Conservation (phyloP, 2,888 invertebrate genomes). For the Stegana nigrithorax region DNA sequence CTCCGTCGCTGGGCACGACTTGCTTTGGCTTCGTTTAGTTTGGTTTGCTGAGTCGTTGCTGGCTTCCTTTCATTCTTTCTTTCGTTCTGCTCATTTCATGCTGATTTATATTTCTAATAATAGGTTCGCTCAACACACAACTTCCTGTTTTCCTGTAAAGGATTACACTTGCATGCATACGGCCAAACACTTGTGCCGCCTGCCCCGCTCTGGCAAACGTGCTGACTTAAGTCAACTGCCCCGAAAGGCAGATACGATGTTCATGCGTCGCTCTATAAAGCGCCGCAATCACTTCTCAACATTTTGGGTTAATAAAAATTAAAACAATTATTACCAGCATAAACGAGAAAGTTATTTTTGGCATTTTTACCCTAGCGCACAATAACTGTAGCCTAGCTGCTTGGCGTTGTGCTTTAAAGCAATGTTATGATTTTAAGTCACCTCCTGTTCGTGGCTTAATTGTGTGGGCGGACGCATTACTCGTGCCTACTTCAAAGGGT, state of each 20-base stretch:
- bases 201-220: background rate
- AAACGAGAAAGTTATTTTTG: conserved; percentile 42
- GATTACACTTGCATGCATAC: conserved; percentile 37
- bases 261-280: no score
- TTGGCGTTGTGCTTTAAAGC: no score
- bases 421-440: no score
- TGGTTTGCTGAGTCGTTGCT: no score
- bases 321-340: conserved; percentile 52
- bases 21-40: no score
- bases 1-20: no score
- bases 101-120: conserved; percentile 67
- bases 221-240: no score
- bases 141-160: conserved; percentile 51
- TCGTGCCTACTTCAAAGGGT: no score
- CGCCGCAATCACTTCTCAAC: conserved; percentile 20
- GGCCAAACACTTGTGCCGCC: conserved; percentile 15
- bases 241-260: no score
- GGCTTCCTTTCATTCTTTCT: background rate
- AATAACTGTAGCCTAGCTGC: no score
- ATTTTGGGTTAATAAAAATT: conserved; percentile 37
- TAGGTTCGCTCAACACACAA: conserved; percentile 52
- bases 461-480: background rate
- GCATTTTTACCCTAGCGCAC: no score
- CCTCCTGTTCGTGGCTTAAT: no score
- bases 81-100: conserved; percentile 62